Evolutionary conservation across 2,888 invertebrate genomes (phyloP), one percentile per base, ranked within the genome.

Genomic region (Mesorhabditis belari): DNA sequence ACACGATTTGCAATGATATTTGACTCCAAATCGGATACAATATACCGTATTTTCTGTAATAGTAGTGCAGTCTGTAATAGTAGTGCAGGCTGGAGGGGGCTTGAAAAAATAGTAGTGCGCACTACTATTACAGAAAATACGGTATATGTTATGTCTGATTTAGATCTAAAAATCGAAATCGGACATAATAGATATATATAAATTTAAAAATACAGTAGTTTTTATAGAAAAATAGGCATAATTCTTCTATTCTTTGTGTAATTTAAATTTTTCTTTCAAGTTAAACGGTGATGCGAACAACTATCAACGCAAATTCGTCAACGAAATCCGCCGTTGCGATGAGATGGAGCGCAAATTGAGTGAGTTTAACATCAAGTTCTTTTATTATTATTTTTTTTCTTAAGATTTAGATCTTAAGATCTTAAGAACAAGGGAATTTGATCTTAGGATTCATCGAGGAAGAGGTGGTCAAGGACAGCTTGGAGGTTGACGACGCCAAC

Each of bases 341-440:
- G 76, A 75, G 27, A 77, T 78, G 78, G 76, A 76, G 23, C 66
- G 78, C 9, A 74, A 77, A 52, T 62, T 76, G 12, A 62, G 77
- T 77, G 52, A 66, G 75, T 67, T 2, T 6, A n/a, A 27, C 4
- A 50, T 25, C 3, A 57, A 28, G 49, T 27, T 3, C 21, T 28
- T 57, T 49, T 6, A 17, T 5, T 23, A 19, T 24, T 21, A 5
- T n/a, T 6, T 52, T 25, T 57, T 23, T 12, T 4, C 5, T 3
- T 54, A 5, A 27, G 25, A 27, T n/a, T n/a, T 54, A 28, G 23
- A 26, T n/a, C 6, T 5, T 17, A 55, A 24, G 49, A 17, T 50
- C 49, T 19, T n/a, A 49, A 21, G 21, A 28, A 9, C 9, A 23
- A n/a, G 21, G 5, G 27, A n/a, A 49, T 9, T 27, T 49, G 1